These are phyloP conservation scores for Pachypeltis micranthus DNA, from an alignment of 1,140 invertebrate genomes.

Conservation along the genomic window DNA sequence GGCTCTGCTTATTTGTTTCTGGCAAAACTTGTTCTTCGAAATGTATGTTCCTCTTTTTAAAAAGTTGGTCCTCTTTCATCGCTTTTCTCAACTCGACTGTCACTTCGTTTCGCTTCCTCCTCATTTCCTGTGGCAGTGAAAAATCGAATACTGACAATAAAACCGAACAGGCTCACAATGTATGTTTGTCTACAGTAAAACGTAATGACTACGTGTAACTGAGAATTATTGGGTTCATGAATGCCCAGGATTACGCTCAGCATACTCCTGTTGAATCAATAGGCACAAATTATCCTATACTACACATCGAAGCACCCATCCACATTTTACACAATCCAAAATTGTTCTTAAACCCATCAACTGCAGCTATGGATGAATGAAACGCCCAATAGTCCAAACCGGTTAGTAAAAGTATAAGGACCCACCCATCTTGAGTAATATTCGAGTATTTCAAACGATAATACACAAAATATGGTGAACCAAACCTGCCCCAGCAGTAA, in stretches of 20 bases:
- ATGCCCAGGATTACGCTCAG: not conserved
- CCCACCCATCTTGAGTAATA: too few relatives aligned
- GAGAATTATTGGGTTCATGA: not conserved
- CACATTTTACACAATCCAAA: not conserved
- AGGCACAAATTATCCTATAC: not conserved
- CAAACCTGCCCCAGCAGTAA: too few relatives aligned
- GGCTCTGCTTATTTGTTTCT: slow-evolving; percentile 35
- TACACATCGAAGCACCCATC: not conserved
- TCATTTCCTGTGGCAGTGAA: slow-evolving; percentile 56
- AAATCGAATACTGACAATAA: too few relatives aligned
- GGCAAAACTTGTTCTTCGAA: slow-evolving; percentile 41
- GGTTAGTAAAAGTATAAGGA: too few relatives aligned
- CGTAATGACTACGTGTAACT: not conserved
- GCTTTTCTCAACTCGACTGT: slow-evolving; percentile 84
- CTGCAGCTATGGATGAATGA: too few relatives aligned
- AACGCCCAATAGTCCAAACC: too few relatives aligned
- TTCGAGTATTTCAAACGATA: too few relatives aligned
- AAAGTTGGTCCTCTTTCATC: slow-evolving; percentile 88
- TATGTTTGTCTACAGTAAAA: not conserved
- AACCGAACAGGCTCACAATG: not conserved
- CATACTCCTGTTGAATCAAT: not conserved
- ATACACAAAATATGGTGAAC: too few relatives aligned
- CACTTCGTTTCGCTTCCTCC: slow-evolving; percentile 74
- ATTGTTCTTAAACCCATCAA: too few relatives aligned
- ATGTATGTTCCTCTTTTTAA: slow-evolving; percentile 81